Evolutionary conservation across 2,888 invertebrate genomes (phyloP).

Genomic region (Lordiphosa fenestrarum): DNA sequence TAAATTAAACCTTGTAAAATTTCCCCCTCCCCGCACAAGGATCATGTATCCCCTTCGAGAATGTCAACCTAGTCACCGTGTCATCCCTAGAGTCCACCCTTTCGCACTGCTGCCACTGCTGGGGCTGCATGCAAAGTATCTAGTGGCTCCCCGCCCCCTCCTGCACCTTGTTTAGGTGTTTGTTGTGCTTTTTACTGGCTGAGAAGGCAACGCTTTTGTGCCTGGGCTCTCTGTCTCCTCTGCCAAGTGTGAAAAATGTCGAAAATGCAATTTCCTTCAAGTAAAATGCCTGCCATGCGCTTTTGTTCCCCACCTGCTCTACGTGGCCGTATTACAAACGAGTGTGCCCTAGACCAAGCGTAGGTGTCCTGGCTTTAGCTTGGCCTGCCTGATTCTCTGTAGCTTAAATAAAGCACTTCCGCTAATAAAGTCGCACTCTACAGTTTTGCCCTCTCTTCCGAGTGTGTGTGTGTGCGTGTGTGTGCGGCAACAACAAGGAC

Average conservation of each 20-base stretch:
- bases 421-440: conserved; percentile 74
- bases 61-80: conserved; percentile 3
- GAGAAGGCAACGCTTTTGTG: conserved; percentile 33
- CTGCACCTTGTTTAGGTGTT: conserved; percentile 45
- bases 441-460: conserved; percentile 15
- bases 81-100: conserved; percentile 26
- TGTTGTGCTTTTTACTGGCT: conserved; percentile 59
- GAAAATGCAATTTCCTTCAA: conserved; percentile 75
- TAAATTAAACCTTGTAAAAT: too few relatives aligned
- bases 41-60: too few relatives aligned
- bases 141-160: conserved; percentile 19
- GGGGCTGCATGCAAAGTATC: conserved; percentile 66
- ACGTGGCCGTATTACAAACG: conserved; percentile 71
- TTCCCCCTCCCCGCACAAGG: too few relatives aligned
- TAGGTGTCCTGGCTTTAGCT: conserved; percentile 33
- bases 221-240: conserved; percentile 27
- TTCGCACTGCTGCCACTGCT: conserved; percentile 26
- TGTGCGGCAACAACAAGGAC: conserved; percentile 31
- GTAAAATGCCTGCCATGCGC: conserved; percentile 76
- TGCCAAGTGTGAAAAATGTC: conserved; percentile 75
- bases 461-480: conserved; percentile 9
- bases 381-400: conserved; percentile 36
- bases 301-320: conserved; percentile 50
- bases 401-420: conserved; percentile 76
- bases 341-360: conserved; percentile 39